Evolutionary conservation across 2,113 vertebrate genomes (phyloP).

Genomic region (Parus major): DNA sequence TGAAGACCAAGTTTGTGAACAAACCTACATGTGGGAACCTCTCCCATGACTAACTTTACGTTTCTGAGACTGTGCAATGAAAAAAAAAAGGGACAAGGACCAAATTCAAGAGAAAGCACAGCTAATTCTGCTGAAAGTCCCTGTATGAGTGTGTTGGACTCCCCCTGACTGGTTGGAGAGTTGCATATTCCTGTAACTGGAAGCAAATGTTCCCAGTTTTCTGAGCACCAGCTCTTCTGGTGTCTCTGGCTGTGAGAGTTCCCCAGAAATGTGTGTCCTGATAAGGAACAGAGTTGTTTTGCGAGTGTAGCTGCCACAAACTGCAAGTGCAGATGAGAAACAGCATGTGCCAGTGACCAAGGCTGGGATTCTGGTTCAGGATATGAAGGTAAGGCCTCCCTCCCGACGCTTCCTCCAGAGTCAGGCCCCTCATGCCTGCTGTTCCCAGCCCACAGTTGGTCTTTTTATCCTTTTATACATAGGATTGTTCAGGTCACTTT

Average conservation of each 20-base stretch:
- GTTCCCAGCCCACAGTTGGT: background rate
- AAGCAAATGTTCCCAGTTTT: background rate
- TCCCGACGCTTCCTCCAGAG: background rate
- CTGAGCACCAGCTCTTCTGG: background rate
- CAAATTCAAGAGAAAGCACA: background rate
- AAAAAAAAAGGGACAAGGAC: background rate
- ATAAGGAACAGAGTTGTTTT: background rate
- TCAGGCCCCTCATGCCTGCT: background rate
- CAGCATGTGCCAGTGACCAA: background rate
- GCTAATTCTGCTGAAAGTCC: background rate
- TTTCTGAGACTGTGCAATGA: background rate
- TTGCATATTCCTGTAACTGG: background rate
- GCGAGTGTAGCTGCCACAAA: background rate
- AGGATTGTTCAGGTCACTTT: background rate
- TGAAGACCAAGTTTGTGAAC: background rate
- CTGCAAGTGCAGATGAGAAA: background rate
- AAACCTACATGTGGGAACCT: background rate
- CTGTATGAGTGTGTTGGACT: fast-evolving
- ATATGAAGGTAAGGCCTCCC: background rate
- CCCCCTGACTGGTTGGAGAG: fast-evolving
- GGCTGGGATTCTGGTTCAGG: background rate
- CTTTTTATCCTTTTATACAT: background rate
- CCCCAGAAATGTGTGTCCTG: background rate
- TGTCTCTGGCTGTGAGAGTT: background rate
- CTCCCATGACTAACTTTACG: background rate